These are phyloP conservation scores for Drosophila kohkoa DNA, from an alignment of 1,140 invertebrate genomes.

Conservation along the genomic window DNA sequence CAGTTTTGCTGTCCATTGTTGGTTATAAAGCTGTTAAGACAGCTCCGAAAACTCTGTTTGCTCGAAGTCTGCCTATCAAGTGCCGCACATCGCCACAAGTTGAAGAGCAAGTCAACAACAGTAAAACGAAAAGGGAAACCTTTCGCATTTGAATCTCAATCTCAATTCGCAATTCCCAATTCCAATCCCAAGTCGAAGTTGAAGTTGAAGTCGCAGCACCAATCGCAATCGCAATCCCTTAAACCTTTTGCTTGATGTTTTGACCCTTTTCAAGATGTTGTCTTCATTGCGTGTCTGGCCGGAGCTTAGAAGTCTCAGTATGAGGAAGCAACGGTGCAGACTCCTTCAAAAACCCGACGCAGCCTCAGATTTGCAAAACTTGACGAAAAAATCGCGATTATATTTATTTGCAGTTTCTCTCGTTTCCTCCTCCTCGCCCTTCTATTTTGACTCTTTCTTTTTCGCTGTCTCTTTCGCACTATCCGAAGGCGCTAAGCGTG, in stretches of 20 bases:
- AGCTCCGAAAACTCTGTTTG: constrained; percentile 45
- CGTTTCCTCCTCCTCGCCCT: not conserved
- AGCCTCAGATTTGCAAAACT: constrained; percentile 13
- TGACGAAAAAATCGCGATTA: constrained; percentile 69
- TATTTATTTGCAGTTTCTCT: constrained; percentile 70
- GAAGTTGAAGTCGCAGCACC: constrained; percentile 32
- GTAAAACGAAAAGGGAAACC: constrained; percentile 43
- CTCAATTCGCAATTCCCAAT: constrained; percentile 4
- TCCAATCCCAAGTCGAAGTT: constrained; percentile 22
- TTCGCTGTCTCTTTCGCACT: not conserved
- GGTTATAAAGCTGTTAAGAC: constrained; percentile 62
- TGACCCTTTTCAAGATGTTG: constrained; percentile 83
- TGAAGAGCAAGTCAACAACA: constrained; percentile 24
- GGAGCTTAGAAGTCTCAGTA: constrained; percentile 43
- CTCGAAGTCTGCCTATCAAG: constrained; percentile 53
- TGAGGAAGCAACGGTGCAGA: constrained; percentile 58
- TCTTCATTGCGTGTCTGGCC: constrained; percentile 76
- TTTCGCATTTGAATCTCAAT: constrained; percentile 66
- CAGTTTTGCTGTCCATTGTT: constrained; percentile 37
- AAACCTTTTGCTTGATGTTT: constrained; percentile 67
- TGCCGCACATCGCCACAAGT: constrained; percentile 58
- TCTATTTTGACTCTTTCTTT: not conserved
- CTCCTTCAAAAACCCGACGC: constrained; percentile 31
- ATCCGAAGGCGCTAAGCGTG: constrained; percentile 57
- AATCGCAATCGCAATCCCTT: constrained; percentile 47